Evolutionary conservation across 1,140 invertebrate species (phyloP).

Genomic region (Drosophila yakuba): DNA sequence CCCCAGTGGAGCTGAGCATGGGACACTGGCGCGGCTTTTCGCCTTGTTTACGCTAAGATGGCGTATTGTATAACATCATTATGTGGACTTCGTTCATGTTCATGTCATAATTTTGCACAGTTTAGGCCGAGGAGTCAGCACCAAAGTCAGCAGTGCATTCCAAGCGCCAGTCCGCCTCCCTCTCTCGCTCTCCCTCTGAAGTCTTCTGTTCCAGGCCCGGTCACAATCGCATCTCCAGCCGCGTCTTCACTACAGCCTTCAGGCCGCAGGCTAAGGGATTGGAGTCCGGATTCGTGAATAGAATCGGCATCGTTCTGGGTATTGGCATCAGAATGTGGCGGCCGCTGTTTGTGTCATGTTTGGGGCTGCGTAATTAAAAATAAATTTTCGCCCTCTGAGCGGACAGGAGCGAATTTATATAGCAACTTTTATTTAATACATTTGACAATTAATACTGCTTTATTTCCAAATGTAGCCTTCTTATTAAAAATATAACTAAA

Average conservation of each 20-base stretch:
- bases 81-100: constrained; percentile 84
- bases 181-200: no score
- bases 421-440: no score
- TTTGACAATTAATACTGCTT: no score
- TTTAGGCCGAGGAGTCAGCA: constrained; percentile 42
- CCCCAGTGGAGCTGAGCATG: constrained; percentile 7
- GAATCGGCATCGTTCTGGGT: constrained; percentile 35
- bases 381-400: constrained; percentile 71
- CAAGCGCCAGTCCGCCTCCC: constrained; percentile 54
- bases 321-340: constrained; percentile 72
- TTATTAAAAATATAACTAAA: no score
- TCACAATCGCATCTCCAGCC: constrained; percentile 62
- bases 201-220: background rate
- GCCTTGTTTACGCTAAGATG: constrained; percentile 79
- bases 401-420: constrained; percentile 43
- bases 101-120: constrained; percentile 83
- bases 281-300: constrained; percentile 11
- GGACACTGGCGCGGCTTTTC: constrained; percentile 64
- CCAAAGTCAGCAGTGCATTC: constrained; percentile 59
- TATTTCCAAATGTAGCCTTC: no score
- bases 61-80: constrained; percentile 84
- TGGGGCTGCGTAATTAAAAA: constrained; percentile 81
- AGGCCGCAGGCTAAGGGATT: constrained; percentile 24
- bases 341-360: constrained; percentile 78
- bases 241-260: constrained; percentile 35